Evolutionary conservation across 2,888 invertebrate genomes (phyloP).

Genomic region (Lasioglossum morio): DNA sequence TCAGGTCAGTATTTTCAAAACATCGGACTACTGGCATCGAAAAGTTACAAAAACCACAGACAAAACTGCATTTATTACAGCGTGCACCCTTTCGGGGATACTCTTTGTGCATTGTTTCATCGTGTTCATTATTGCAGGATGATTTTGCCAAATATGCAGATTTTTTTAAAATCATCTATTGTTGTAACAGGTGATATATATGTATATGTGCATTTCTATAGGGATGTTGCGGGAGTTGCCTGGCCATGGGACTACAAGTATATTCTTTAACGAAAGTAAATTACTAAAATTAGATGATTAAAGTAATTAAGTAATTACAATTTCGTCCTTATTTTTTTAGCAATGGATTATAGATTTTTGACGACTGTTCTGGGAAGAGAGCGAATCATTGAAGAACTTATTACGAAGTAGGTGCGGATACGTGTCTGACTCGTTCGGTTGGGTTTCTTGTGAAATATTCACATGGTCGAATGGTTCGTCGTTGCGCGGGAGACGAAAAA

Average conservation of each 20-base stretch:
- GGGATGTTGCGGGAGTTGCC: too few relatives aligned
- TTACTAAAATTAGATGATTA: background rate
- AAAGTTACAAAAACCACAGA: background rate
- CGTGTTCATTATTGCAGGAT: background rate
- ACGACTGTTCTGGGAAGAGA: too few relatives aligned
- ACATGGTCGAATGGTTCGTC: background rate
- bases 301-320: background rate
- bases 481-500: slow-evolving; percentile 25
- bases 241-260: too few relatives aligned
- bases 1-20: background rate
- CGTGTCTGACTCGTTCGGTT: background rate
- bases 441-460: background rate
- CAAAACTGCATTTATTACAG: background rate
- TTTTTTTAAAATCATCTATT: too few relatives aligned
- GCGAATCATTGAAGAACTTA: background rate
- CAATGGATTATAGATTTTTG: background rate
- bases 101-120: too few relatives aligned
- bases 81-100: too few relatives aligned
- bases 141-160: too few relatives aligned
- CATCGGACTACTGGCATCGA: background rate
- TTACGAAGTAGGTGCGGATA: background rate
- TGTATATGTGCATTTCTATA: background rate
- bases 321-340: background rate
- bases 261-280: background rate
- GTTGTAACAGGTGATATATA: background rate